Evolutionary conservation across 2,888 invertebrate genomes (phyloP).

Genomic region (Seira musarum): DNA sequence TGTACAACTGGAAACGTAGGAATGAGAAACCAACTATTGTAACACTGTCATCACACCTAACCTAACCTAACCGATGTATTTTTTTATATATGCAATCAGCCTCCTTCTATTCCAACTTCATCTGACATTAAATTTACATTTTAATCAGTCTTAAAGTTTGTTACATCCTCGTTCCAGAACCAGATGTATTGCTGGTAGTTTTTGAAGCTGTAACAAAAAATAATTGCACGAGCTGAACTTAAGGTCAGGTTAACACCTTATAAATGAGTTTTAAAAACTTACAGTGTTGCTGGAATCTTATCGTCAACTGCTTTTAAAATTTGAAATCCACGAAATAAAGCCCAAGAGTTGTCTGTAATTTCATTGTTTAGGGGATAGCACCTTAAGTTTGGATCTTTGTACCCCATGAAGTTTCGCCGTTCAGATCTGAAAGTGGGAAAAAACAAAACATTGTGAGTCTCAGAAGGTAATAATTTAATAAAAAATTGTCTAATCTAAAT

Average conservation of each 20-base stretch:
- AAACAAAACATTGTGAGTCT: background rate
- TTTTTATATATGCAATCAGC: too few relatives aligned
- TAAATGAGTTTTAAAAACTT: too few relatives aligned
- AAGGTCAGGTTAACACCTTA: background rate
- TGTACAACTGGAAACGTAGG: too few relatives aligned
- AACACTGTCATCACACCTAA: too few relatives aligned
- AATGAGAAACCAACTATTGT: too few relatives aligned
- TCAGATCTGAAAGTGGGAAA: background rate
- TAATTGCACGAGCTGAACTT: background rate
- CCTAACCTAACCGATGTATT: too few relatives aligned
- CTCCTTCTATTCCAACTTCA: too few relatives aligned
- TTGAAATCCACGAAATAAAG: conserved; percentile 22
- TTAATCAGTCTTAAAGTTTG: too few relatives aligned
- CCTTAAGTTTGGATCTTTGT: conserved; percentile 1
- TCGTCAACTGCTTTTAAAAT: conserved; percentile 9
- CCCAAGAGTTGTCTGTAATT: background rate
- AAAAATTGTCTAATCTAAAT: too few relatives aligned
- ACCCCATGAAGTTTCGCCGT: background rate
- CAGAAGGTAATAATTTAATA: too few relatives aligned
- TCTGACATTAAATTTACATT: too few relatives aligned
- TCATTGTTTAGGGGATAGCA: background rate
- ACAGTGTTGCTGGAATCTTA: conserved; percentile 13
- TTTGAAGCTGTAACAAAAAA: background rate
- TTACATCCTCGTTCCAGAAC: background rate
- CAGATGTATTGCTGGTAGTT: background rate